Percentiles rank a stretch among this genome's conserved stretches.
Evolutionary conservation across 2,113 vertebrate genomes (phyloP).

Genomic region (Lates calcarifer): DNA sequence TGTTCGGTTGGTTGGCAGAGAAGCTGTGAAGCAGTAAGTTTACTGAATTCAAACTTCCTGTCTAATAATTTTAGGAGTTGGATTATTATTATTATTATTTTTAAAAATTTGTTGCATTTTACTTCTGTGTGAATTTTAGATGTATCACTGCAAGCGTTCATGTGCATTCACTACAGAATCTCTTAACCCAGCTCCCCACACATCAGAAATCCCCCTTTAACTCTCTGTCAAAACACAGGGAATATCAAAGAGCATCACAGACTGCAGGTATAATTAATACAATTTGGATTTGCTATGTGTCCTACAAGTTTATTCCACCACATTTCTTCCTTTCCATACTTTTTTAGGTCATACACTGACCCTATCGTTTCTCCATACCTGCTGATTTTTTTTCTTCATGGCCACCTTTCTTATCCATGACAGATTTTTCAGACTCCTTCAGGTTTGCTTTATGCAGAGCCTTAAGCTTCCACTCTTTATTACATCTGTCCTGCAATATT

Average conservation of each 20-base stretch:
- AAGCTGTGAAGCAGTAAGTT: background rate
- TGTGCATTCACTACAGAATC: background rate
- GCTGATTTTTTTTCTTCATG: constrained; percentile 14
- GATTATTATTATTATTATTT: background rate
- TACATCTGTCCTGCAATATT: constrained; percentile 59
- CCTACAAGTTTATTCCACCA: background rate
- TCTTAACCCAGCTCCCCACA: background rate
- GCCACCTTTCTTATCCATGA: constrained; percentile 30
- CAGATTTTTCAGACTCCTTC: constrained; percentile 38
- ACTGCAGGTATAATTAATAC: background rate
- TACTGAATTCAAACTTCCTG: background rate
- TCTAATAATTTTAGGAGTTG: background rate
- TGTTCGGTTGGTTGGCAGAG: constrained; percentile 13
- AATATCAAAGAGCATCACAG: background rate
- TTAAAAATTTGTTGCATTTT: background rate
- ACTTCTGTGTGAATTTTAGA: background rate
- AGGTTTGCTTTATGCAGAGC: constrained; percentile 22
- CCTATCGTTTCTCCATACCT: constrained; percentile 20
- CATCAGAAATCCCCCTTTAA: background rate
- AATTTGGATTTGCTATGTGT: background rate
- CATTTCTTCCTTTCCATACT: background rate
- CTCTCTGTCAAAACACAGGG: background rate
- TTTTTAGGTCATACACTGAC: background rate
- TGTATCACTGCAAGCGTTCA: background rate
- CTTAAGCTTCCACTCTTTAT: constrained; percentile 33